Base-by-base conservation (phyloP, 2,113 vertebrate species). In the Hemiprocne comata region DNA sequence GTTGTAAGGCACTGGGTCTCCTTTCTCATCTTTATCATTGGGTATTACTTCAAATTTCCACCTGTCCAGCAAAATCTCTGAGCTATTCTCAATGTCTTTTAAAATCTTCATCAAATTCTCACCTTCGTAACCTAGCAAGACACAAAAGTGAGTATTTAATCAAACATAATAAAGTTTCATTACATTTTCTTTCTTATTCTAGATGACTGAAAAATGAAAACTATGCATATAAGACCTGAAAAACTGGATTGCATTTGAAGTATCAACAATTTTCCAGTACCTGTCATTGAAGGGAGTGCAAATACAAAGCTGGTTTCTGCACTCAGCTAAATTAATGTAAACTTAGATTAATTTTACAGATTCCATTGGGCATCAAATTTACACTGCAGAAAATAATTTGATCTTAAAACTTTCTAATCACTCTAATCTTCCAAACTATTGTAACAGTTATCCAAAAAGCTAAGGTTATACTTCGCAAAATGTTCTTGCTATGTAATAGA, bases 21-120 rank as follows among this genome's bases (percentile, higher is more conserved):
- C 99, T 78, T 98, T 98, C 97, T 99, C 99, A 67, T 99, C 99
- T 97, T 98, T 99, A 97, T 99, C 99, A 8, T 98, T 98, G 61
- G 99, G 98, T 55, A 98, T 98, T 72, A 98, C 98, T 97, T 98
- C 98, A 0, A 98, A 98, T 93, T 98, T 98, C 98, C 98, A 98
- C 74, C 98, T 98, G 95, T 98, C 98, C 94, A 98, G 81, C 92
- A 98, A 98, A 89, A 98, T 97, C 93, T 99, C 99, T 42, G 98
- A 98, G 96, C 99, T 99, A 97, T 99, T 99, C 86, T 99, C 99
- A 74, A 99, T 99, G 96, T 99, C 99, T 97, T 98, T 98, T 44
- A 99, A 97, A 76, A 99, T 98, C 97, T 99, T 99, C 94, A 99
- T 97, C 94, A 99, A 97, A 96, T 98, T 99, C 91, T 99, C 99